Percentiles rank a stretch among this genome's conserved stretches.
These are phyloP conservation scores for Psephotus haematonotus DNA, from an alignment of 2,113 vertebrate genomes.

Conservation along the genomic window DNA sequence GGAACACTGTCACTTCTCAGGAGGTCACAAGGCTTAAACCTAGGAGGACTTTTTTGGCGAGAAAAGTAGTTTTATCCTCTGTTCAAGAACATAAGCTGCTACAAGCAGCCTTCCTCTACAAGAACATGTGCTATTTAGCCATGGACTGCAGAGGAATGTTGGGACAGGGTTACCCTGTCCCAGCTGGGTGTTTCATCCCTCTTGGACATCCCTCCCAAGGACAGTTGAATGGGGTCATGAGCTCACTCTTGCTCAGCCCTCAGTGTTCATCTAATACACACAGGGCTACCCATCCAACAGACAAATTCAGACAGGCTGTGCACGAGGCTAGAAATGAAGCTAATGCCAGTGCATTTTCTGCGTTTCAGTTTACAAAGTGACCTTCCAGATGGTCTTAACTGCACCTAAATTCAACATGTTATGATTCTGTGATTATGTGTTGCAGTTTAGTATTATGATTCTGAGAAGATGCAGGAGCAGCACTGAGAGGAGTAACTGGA, in stretches of 20 bases:
- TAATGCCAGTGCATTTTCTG: not conserved
- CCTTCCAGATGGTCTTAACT: not conserved
- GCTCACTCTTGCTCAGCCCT: not conserved
- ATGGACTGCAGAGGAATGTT: not conserved
- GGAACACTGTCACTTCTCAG: not conserved
- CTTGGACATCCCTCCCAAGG: not conserved
- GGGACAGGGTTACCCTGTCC: not conserved
- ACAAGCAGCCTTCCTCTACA: not conserved
- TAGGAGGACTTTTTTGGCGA: not conserved
- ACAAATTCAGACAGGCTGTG: not conserved
- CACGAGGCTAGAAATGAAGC: not conserved
- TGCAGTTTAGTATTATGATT: not conserved
- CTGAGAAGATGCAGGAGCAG: not conserved
- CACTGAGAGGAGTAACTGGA: not conserved
- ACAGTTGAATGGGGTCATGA: accelerated
- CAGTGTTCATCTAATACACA: not conserved
- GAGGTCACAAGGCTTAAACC: not conserved
- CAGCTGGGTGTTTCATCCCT: accelerated
- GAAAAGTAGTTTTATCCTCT: not conserved
- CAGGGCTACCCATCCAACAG: not conserved
- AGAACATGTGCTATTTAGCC: not conserved
- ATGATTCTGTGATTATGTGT: no score
- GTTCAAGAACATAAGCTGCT: not conserved
- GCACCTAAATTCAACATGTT: not conserved
- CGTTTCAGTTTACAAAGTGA: not conserved